Evolutionary conservation across 2,113 vertebrate genomes (phyloP), one percentile per base, ranked within the genome.

Genomic region (Stomatorhinus ivindoensis): DNA sequence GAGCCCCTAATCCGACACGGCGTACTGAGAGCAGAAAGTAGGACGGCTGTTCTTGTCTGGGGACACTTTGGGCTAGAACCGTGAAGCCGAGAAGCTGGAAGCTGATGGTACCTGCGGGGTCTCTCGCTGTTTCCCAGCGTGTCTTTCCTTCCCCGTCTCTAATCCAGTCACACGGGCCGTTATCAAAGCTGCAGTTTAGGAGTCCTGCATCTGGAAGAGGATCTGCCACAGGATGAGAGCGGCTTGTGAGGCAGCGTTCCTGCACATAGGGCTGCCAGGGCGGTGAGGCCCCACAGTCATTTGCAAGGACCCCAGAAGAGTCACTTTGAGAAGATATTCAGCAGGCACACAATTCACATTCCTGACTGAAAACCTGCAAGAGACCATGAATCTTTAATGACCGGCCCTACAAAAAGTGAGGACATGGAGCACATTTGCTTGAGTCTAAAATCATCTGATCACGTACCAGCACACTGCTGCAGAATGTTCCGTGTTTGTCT

Each of bases 101-200:
- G n/a, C 51, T 4, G 10, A 39, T 13, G 27, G 27, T 91, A 95
- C 95, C 95, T 88, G 87, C 21, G 4, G 93, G 84, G 39, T 93
- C 95, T 51, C 88, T 92, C 44, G 92, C 87, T 0, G 92, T 90
- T 69, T 97, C 96, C 98, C 98, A 99, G 90, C 94, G 95, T 13
- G 97, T 89, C 86, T 97, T 96, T 46, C 95, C 97, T 0, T 96
- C 96, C 89, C 92, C 94, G 86, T 97, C 97, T 1, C 95, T 94
- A 90, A 97, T 95, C 98, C 98, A 98, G 2, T 96, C 95, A 35
- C 98, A 99, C 8, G 98, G 85, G 0, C 98, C 97, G 0, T 93
- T 93, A 69, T 97, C 96, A 92, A 98, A 99, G 50, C 95, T 93
- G 44, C 98, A 99, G 91, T 93, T 97, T 58, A 97, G 96, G 3